These are phyloP conservation scores for Arbacia lixula DNA, from an alignment of 53 echinoderm and acorn worm species.

Conservation along the genomic window DNA sequence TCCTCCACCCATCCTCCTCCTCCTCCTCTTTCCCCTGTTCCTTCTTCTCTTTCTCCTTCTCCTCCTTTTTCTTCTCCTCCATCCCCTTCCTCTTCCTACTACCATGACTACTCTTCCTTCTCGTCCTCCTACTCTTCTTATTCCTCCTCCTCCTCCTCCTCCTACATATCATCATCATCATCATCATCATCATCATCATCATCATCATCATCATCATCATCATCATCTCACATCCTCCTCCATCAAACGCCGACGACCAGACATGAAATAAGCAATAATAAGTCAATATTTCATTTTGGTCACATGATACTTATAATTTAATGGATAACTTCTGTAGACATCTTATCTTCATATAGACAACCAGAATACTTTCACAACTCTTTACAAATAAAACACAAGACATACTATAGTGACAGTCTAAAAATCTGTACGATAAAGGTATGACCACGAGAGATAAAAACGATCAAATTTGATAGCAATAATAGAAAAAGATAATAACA, in stretches of 20 bases:
- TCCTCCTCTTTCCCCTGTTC: not conserved
- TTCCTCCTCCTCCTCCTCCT: too few species aligned
- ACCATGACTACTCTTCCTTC: too few species aligned
- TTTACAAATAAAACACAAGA: constrained; percentile 53
- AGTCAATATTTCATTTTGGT: too few species aligned
- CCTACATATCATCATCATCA: too few species aligned
- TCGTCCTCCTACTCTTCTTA: too few species aligned
- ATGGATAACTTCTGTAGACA: constrained; percentile 55
- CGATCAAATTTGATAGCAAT: not conserved
- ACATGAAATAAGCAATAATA: too few species aligned
- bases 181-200: too few species aligned
- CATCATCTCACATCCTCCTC: too few species aligned
- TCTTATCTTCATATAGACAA: constrained; percentile 46
- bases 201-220: too few species aligned
- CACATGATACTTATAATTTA: constrained; percentile 60
- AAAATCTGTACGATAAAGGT: constrained; percentile 18
- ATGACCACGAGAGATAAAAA: too few species aligned
- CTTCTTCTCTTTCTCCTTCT: not conserved
- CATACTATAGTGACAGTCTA: not conserved
- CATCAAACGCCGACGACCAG: too few species aligned
- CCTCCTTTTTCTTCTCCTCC: not conserved
- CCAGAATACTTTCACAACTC: constrained; percentile 52
- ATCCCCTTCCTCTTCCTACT: not conserved
- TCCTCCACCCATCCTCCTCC: not conserved
- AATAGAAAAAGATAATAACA: not conserved